Base-by-base conservation (phyloP, 2,797 vertebrate species). In the Octomys mimax region DNA sequence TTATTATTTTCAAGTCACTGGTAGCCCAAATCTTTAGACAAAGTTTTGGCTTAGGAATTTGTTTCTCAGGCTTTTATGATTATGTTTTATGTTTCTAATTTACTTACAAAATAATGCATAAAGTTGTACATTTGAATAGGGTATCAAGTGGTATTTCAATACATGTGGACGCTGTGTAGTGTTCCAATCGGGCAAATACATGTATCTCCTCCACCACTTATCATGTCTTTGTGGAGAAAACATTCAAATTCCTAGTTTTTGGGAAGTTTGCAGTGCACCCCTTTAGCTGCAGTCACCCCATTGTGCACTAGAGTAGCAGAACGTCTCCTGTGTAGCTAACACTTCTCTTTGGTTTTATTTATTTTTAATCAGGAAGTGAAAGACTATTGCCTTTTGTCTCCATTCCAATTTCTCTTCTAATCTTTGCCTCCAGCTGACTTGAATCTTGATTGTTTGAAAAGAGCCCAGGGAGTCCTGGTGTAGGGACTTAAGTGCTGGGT, bases 21-120 rank as follows among this genome's bases (percentile, higher is more conserved):
- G 12, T 73, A 33, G 36, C 62, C 22, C 62, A 82, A 86, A 81
- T 83, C 33, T 84, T 83, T 22, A 87, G 28, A 64, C 21, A 79
- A 16, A 21, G 19, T 81, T 93, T 89, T 33, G 22, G 42, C 18
- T 90, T 89, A 93, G 36, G 16, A 79, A 42, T 90, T 95, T 89
- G 89, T 94, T 93, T 87, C 62, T 94, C 2, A 81, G 59, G 4
- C 16, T 84, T 26, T 52, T 70, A 33, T 42, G 33, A 42, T 21
- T 52, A n/a, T 33, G 26, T 75, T 46, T 22, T 66, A 28, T 5
- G 24, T 57, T 80, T 80, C 57, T 80, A 84, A 68, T 66, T n/a
- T 42, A 59, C 54, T 52, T 57, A 66, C 59, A 64, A 75, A 84
- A 21, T 18, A n/a, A 77, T 12, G 33, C 33, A 64, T 52, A 62